Base-by-base conservation (phyloP, 2,888 invertebrate species). In the Altica lythri region DNA sequence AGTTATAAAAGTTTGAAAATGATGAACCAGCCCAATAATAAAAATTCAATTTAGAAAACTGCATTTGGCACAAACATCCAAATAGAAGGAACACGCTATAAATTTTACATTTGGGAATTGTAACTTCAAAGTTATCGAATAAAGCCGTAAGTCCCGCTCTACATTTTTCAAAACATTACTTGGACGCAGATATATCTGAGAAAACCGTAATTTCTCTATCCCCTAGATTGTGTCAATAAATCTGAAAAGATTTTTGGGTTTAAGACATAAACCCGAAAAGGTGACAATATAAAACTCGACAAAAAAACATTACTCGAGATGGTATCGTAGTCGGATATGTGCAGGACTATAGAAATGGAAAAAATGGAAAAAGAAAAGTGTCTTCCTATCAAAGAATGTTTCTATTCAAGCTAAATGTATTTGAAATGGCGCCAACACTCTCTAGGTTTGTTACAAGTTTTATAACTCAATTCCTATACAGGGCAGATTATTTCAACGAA, bases 191-290 rank as follows among this genome's bases (percentile, higher is more conserved):
- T 34, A 34, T 34, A 2, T 34, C 16, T 8, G 16, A 37, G 25
- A 19, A 35, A 25, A 25, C 42, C 45, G 43, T 47, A 55, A 55
- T 55, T 55, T 55, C 46, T 55, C 47, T 43, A 47, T 55, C 51
- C 47, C 46, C 30, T 30, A 51, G 50, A 55, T 51, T 55, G 51
- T 47, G 51, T 51, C 55, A 55, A 55, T 55, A 55, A 55, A 55
- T 55, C 55, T 47, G 46, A 13, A 51, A 51, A 51, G 55, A 51
- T 55, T 49, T n/a, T 55, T 43, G 43, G 55, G 51, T 47, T 46
- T 42, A 35, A 35, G 46, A 51, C 47, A 43, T 47, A 42, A 51
- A 44, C 30, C 42, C 42, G 51, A 43, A 35, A 50, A 50, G 50
- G 27, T 50, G 51, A 55, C 55, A 32, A 47, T 46, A 55, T 55